Evolutionary conservation across 2,113 vertebrate genomes (phyloP).

Genomic region (Nycticorax nycticorax): DNA sequence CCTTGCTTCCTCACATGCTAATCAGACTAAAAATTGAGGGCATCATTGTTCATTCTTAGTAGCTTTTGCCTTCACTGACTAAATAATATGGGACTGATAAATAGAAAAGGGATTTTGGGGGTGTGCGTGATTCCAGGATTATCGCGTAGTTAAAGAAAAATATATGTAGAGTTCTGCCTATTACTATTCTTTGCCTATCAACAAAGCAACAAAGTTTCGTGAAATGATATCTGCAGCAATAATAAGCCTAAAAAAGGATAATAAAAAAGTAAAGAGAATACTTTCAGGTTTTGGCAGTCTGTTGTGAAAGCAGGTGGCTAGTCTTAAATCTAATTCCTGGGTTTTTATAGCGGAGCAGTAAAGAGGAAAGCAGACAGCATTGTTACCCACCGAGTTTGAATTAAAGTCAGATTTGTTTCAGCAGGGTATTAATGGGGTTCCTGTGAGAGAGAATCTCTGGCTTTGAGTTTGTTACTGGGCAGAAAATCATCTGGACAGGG

Average conservation of each 20-base stretch:
- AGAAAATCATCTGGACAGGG: neutral
- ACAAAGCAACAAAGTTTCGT: neutral
- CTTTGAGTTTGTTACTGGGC: neutral
- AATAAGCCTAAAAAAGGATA: neutral
- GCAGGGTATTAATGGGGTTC: slow-evolving; percentile 59
- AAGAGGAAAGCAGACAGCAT: slow-evolving; percentile 8
- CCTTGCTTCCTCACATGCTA: neutral
- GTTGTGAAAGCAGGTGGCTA: slow-evolving; percentile 52
- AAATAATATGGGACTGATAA: neutral
- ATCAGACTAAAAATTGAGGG: neutral
- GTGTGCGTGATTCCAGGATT: neutral
- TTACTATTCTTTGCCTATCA: neutral
- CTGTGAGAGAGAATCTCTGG: neutral
- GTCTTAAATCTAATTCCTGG: slow-evolving; percentile 34
- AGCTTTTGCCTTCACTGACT: neutral
- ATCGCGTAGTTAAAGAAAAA: neutral
- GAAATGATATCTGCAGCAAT: neutral
- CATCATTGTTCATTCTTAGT: neutral
- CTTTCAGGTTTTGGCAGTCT: slow-evolving; percentile 17
- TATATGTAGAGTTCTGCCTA: rapidly evolving
- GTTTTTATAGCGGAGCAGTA: slow-evolving; percentile 19
- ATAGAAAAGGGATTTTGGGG: neutral
- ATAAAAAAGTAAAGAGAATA: slow-evolving; percentile 5
- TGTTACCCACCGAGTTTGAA: slow-evolving; percentile 60
- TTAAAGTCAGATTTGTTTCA: slow-evolving; percentile 73